Evolutionary conservation across 2,113 vertebrate species (phyloP).

Genomic region (Aegotheles bennettii): DNA sequence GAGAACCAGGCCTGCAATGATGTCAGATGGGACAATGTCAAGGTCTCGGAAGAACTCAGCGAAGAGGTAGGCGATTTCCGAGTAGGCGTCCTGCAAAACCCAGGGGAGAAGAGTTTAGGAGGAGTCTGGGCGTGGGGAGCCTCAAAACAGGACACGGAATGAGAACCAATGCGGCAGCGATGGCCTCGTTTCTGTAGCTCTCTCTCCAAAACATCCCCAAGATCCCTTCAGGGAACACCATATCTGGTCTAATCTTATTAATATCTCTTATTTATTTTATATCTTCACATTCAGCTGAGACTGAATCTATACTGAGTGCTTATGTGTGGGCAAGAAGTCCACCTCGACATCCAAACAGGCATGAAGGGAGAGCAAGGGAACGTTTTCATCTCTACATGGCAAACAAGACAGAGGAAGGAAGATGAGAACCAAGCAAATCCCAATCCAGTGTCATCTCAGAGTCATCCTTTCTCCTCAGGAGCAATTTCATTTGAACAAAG

Average conservation of each 20-base stretch:
- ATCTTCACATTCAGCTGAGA: not conserved
- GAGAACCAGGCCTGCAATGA: constrained; percentile 94
- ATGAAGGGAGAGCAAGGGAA: not conserved
- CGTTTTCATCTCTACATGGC: not conserved
- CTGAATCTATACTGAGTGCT: not conserved
- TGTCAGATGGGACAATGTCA: constrained; percentile 97
- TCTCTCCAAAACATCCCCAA: not conserved
- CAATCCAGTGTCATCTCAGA: not conserved
- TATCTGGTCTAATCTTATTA: not conserved
- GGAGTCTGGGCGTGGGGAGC: not conserved
- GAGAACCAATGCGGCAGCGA: not conserved
- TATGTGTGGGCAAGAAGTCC: not conserved
- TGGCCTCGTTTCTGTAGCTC: not conserved
- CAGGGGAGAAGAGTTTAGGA: not conserved
- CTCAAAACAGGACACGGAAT: not conserved
- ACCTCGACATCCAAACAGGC: not conserved
- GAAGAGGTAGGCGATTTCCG: constrained; percentile 98
- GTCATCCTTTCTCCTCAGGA: not conserved
- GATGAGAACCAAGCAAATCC: not conserved
- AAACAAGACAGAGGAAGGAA: not conserved
- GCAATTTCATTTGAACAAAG: not conserved
- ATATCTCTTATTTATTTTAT: not conserved
- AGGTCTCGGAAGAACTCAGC: constrained; percentile 98
- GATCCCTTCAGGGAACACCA: not conserved
- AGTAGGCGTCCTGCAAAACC: constrained; percentile 89